Base-by-base conservation (phyloP, 2,888 invertebrate genomes). In the Apamea crenata region DNA sequence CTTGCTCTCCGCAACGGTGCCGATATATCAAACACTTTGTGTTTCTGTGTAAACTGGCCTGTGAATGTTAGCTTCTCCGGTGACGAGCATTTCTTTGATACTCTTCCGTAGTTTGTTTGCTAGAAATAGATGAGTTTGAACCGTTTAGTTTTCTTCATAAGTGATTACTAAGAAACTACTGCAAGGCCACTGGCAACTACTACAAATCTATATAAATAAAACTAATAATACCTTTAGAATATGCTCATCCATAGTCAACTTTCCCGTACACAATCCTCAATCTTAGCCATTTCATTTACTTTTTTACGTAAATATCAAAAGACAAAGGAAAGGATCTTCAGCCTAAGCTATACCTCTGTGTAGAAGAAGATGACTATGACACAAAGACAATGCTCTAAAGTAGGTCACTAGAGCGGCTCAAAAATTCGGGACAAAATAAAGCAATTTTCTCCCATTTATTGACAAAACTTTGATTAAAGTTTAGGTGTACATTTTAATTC, bases 41-140 rank as follows among this genome's bases (percentile, higher is more conserved):
- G 88, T 29, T 89, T 89, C 1, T 88, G 87, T 6, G 95, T 95
- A 81, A 96, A 96, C 86, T 96, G 96, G 0, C 94, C 96, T 1
- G 94, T 92, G 65, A 96, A 91, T 32, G 91, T 95, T 32, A 93
- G 87, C 73, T 94, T 96, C n/a, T 92, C 85, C 3, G 93, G 92
- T 61, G 90, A 92, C 53, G 84, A 70, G 59, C 82, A 83, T 89
- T 88, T 91, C 81, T 92, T 94, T 50, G 89, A 89, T 74, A 91
- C 88, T 90, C 87, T 91, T 44, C 91, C 89, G 76, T 93, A 89
- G 40, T 80, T 77, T 12, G 77, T 78, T 68, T 61, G 83, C 93
- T 92, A 78, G 6, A 89, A 89, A 65, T 12, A n/a, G 6, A 18
- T 18, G 2, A 1, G 14, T 36, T 61, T 25, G 16, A 16, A 8